Evolutionary conservation across 2,888 invertebrate genomes (phyloP), one percentile per base, ranked within the genome.

Genomic region (Anoplius nigerrimus): DNA sequence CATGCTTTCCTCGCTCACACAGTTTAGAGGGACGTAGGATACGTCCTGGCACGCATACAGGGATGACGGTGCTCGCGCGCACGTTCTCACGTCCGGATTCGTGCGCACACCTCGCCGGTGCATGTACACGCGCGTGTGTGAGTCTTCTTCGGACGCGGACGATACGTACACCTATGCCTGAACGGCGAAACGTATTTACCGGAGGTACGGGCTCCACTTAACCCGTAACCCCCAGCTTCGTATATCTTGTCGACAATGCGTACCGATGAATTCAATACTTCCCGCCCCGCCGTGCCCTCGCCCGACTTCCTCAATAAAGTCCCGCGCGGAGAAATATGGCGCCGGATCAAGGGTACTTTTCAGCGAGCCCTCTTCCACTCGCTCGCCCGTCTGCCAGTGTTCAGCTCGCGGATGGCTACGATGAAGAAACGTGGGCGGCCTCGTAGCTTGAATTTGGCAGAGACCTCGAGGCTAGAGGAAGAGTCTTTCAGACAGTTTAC

Each of bases 211-310:
- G 72, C 72, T 73, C 84, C 86, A 87, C 87, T 87, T 87, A 87
- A 87, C 87, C 87, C 83, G 75, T 84, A 85, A 86, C 86, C 86
- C 81, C 75, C 73, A 82, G 78, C 82, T 84, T 81, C 84, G 83
- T 87, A 87, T 86, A 87, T 87, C 87, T 86, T 82, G 79, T 78
- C 81, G 77, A 83, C 83, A 83, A 82, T 80, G 81, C 81, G 79
- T 81, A 78, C 79, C 80, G 76, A 83, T 82, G 82, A 84, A 84
- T 84, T 83, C 81, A 81, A 82, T 83, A 82, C 82, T 61, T 66
- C 53, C 67, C 34, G 34, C 34, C 53, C n/a, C 24, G 13, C 45
- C 24, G 48, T 20, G 24, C 54, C 58, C 64, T 57, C 18, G n/a
- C n/a, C 45, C 18, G 63, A 72, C 73, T 74, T 72, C 70, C 74